Conservation (phyloP, 2,113 vertebrate genomes). For the Prionailurus bengalensis region DNA sequence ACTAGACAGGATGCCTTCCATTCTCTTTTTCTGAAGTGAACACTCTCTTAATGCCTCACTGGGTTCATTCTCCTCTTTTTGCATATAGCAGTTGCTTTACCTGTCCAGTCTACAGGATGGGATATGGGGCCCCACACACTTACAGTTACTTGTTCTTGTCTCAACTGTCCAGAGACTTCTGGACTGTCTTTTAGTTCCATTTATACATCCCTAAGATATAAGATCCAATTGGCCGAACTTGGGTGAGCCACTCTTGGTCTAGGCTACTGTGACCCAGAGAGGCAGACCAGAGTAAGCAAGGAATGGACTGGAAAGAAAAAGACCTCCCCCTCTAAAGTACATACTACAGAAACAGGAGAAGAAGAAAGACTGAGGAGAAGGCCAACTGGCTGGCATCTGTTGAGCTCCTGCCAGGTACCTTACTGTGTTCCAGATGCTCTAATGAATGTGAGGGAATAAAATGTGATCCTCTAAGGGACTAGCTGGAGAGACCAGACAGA, state of each 20-base stretch:
- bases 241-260: neutral
- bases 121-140: neutral
- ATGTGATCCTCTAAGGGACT: too few species aligned
- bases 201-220: neutral
- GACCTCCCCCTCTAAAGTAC: neutral
- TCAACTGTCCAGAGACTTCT: neutral
- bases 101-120: too few species aligned
- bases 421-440: neutral
- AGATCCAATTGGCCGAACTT: neutral
- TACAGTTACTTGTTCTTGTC: neutral
- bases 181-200: neutral
- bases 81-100: neutral
- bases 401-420: neutral
- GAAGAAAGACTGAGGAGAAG: neutral
- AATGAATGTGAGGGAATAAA: neutral
- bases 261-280: neutral
- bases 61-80: neutral
- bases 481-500: neutral
- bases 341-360: neutral
- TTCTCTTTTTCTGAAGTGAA: neutral
- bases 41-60: neutral
- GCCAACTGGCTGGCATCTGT: neutral
- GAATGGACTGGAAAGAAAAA: neutral
- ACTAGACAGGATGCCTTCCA: neutral
- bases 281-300: neutral